phyloP scores from a whole-genome alignment of 2,113 vertebrate species.

The Tenrec ecaudatus region DNA sequence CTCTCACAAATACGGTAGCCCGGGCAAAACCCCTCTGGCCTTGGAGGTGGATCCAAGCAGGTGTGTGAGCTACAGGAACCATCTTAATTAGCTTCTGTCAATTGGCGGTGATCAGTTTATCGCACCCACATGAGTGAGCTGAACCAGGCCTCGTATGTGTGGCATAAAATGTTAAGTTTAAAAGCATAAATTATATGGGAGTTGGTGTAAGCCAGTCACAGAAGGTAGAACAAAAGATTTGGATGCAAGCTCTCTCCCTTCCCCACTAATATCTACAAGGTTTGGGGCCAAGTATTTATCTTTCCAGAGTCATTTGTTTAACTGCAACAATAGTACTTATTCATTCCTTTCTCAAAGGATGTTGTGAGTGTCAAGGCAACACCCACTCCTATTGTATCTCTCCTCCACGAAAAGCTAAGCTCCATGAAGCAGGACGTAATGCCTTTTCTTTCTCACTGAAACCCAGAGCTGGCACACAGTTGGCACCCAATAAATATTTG shows the following conservation, averaged over 20 bases:
- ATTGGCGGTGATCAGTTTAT: not conserved
- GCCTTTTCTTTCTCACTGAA: slow-evolving; percentile 9
- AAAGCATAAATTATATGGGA: not conserved
- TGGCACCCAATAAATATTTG: slow-evolving; percentile 32
- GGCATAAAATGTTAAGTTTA: slow-evolving; percentile 11
- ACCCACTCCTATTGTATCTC: not conserved
- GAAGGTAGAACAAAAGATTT: not conserved
- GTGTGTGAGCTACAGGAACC: not conserved
- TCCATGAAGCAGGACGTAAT: not conserved
- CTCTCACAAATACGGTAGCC: not conserved
- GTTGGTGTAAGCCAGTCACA: not conserved
- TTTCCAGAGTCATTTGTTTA: slow-evolving; percentile 11
- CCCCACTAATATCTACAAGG: not conserved
- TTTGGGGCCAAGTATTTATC: not conserved
- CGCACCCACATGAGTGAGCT: not conserved
- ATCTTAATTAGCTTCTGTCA: not conserved
- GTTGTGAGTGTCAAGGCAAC: not conserved
- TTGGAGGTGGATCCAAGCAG: not conserved
- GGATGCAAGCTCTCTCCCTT: not conserved
- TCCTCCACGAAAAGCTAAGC: not conserved
- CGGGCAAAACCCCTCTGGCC: rapidly evolving
- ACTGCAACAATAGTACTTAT: not conserved
- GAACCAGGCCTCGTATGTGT: not conserved
- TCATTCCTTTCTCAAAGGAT: slow-evolving; percentile 43
- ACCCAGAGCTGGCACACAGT: not conserved